Percentiles rank a stretch among this genome's conserved stretches.
Conservation (phyloP, 64 coral and sea anemone species). For the Montipora capricornis region DNA sequence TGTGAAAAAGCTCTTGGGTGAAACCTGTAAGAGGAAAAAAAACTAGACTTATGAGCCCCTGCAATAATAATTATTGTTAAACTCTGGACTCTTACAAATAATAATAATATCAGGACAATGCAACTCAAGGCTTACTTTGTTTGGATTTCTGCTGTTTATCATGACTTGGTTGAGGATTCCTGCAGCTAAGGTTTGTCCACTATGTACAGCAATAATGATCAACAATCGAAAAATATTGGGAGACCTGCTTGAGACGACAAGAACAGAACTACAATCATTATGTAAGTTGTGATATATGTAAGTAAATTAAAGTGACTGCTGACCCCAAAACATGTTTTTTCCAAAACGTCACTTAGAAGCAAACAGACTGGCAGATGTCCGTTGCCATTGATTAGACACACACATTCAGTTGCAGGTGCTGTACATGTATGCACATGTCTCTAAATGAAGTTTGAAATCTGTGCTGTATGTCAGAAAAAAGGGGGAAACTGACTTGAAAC, state of each 20-base stretch:
- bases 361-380: too few relatives aligned
- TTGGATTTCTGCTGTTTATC: not conserved
- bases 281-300: not conserved
- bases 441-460: too few relatives aligned
- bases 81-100: not conserved
- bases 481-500: too few relatives aligned
- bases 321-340: too few relatives aligned
- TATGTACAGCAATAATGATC: constrained; percentile 46
- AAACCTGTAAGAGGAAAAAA: too few relatives aligned
- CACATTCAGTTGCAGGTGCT: not conserved
- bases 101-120: not conserved
- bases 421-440: too few relatives aligned
- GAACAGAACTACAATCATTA: not conserved
- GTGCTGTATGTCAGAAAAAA: too few relatives aligned
- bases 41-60: too few relatives aligned
- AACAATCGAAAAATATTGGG: constrained; percentile 51
- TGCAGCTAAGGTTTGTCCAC: constrained; percentile 43
- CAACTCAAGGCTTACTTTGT: not conserved
- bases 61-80: too few relatives aligned
- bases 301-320: not conserved
- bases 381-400: not conserved
- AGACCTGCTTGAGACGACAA: constrained; percentile 5
- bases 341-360: too few relatives aligned
- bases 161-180: constrained; percentile 32
- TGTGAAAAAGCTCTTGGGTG: too few relatives aligned